Base-by-base conservation (phyloP, 2,888 invertebrate genomes). In the Dolomedes plantarius region DNA sequence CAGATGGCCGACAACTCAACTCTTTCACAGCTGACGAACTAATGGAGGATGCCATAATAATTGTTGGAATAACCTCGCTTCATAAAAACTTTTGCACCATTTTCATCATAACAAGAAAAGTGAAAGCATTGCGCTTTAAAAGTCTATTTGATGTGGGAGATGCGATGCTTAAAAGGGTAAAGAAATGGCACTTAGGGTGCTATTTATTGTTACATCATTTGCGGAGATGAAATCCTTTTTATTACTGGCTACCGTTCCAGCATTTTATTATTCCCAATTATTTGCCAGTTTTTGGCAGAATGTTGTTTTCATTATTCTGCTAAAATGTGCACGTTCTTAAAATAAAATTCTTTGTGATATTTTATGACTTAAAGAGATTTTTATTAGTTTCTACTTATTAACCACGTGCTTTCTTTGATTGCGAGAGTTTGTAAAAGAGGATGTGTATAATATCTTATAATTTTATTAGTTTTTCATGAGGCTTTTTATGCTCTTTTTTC, bases 21-120 rank as follows among this genome's bases (percentile, higher is more conserved):
- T 68, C 77, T 64, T 65, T 62, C 16, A 9, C 79, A 80, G 79
- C 79, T 80, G 79, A 73, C 79, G 79, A 80, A 67, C 46, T 80
- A 80, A 80, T 80, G 73, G 65, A 32, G 56, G 56, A 78, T 71
- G 69, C 41, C 39, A 69, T 62, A 78, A 78, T 71, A 64, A 46
- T 77, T 71, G 71, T 78, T 69, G 28, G 56, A 62, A 62, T 62
- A 74, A 39, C 62, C 28, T 23, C 29, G 36, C 39, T 68, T 32
- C 68, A 68, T 68, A 68, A 68, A 68, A 68, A 68, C 68, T 68
- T 39, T 19, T 6, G 27, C 16, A 0, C 19, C 56, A 56, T 56
- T 56, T 23, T 23, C 56, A 2, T 5, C 56, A 56, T 23, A 56
- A 56, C 56, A 56, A 56, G 56, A 46, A 46, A 46, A 46, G 56